Conservation (phyloP, 2,113 vertebrate genomes). For the Megalops atlanticus region DNA sequence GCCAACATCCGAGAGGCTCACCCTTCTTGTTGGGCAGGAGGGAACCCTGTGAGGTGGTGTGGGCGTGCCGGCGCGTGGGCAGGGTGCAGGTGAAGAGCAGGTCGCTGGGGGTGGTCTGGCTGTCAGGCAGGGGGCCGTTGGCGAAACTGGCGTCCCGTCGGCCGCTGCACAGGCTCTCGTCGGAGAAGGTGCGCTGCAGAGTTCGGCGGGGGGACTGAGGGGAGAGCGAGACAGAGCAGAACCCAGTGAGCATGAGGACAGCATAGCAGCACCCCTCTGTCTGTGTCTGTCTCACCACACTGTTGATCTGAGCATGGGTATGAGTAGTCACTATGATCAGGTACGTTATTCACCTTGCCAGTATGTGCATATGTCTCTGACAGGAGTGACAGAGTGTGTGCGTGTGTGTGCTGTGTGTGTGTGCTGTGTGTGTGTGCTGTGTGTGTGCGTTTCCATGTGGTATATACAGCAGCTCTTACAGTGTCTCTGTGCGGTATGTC, state of each 20-base stretch:
- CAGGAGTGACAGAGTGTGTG: fast-evolving
- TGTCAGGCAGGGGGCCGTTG: conserved; percentile 61
- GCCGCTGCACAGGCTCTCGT: conserved; percentile 88
- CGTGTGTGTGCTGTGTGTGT: background rate
- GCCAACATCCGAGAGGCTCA: conserved; percentile 49
- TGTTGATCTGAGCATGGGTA: no score
- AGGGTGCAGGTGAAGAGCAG: conserved; percentile 85
- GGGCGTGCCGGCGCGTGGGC: conserved; percentile 74
- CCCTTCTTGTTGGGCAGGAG: conserved; percentile 76
- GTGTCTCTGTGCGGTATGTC: conserved; percentile 72
- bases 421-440: background rate
- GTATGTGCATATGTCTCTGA: no score
- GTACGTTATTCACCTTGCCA: no score
- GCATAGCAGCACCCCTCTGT: background rate
- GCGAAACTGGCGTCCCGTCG: conserved; percentile 78
- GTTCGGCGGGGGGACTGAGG: conserved; percentile 77
- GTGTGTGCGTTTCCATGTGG: background rate
- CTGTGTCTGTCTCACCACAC: no score
- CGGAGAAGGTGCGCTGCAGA: conserved; percentile 85
- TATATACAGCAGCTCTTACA: conserved; percentile 48
- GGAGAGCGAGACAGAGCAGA: background rate
- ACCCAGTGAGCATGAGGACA: background rate
- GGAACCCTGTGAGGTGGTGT: conserved; percentile 44
- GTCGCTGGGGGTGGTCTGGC: conserved; percentile 66
- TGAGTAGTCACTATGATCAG: no score